Conservation (phyloP, 2,797 vertebrate genomes). For the Tarsius wallacei region DNA sequence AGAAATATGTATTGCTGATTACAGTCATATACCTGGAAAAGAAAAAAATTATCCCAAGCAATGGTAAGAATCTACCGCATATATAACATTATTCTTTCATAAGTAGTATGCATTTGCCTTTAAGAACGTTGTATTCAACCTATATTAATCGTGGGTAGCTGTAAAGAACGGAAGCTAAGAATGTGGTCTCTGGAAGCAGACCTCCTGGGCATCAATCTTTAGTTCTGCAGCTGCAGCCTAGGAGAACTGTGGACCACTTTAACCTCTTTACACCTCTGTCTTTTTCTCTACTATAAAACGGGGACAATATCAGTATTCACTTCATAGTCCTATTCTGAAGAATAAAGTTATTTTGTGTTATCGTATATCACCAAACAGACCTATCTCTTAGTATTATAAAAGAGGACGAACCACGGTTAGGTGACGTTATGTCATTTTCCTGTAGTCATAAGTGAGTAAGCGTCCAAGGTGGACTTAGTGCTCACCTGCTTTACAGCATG, state of each 20-base stretch:
- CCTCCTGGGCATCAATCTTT: neutral
- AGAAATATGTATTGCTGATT: slow-evolving; percentile 91
- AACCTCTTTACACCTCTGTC: neutral
- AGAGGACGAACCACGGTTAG: neutral
- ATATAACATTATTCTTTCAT: neutral
- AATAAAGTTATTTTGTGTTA: neutral
- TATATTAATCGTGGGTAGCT: neutral
- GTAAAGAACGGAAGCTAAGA: neutral
- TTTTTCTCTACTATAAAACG: neutral
- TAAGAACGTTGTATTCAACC: neutral
- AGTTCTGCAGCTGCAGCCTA: neutral
- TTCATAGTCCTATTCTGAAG: neutral
- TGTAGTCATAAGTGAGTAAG: neutral
- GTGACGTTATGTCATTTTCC: neutral
- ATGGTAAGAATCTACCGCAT: neutral
- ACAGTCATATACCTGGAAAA: slow-evolving; percentile 90
- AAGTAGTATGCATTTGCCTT: neutral
- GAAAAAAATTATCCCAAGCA: neutral
- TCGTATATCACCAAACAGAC: neutral
- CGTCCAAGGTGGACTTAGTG: neutral
- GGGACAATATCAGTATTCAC: neutral
- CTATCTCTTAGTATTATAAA: neutral
- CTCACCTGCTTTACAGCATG: neutral
- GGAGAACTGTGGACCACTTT: neutral
- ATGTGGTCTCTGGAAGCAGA: neutral